A percentile compares a stretch with the other conserved stretches of the same genome.
phyloP scores from a whole-genome alignment of 2,888 invertebrate genomes.

The Dromius quadrimaculatus region DNA sequence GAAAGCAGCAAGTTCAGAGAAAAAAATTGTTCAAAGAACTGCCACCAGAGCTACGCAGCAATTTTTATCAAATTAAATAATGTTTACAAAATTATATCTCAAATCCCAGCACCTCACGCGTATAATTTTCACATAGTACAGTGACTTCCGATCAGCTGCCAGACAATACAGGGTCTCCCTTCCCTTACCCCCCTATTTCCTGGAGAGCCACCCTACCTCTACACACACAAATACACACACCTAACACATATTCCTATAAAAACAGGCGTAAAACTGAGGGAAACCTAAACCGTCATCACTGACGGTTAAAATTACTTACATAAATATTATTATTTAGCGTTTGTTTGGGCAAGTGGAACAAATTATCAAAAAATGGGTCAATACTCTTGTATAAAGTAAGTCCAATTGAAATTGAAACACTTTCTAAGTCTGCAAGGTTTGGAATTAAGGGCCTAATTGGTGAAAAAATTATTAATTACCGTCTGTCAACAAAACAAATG shows the following conservation, averaged over 20 bases:
- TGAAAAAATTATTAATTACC: no score
- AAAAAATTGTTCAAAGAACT: no score
- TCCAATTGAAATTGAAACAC: background rate
- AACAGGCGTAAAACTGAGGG: background rate
- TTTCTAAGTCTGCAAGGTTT: background rate
- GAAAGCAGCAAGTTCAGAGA: no score
- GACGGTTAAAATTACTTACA: slow-evolving; percentile 11
- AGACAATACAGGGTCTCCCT: slow-evolving; percentile 11
- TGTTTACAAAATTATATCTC: no score
- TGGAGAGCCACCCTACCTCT: slow-evolving; percentile 17
- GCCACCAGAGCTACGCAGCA: no score
- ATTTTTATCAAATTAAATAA: no score
- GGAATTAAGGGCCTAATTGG: no score
- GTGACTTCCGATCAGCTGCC: slow-evolving; percentile 35
- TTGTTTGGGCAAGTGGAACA: no score
- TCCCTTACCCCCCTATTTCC: slow-evolving; percentile 15
- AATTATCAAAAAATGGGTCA: no score
- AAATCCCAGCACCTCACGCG: background rate
- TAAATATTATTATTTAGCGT: no score
- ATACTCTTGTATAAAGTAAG: no score
- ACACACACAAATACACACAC: background rate
- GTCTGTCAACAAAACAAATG: no score
- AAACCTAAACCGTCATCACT: slow-evolving; percentile 1
- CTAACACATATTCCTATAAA: background rate
- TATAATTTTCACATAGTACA: background rate